A percentile compares a stretch with the other conserved stretches of the same genome.
phyloP scores from a whole-genome alignment of 2,113 vertebrate species.

The Prietella phreatophila region DNA sequence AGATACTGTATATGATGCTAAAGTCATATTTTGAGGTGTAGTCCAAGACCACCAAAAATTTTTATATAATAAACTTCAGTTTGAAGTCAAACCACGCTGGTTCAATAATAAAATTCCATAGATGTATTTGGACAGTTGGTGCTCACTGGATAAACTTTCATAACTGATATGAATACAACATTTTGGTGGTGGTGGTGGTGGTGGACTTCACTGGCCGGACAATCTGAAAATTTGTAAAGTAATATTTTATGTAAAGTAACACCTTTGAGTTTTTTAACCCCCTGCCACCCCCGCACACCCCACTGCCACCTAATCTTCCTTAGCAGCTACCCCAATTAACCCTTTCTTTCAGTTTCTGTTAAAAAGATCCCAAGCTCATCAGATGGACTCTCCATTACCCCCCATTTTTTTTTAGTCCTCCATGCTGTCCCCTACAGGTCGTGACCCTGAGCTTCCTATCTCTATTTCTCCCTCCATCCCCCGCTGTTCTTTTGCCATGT shows the following conservation, averaged over 20 bases:
- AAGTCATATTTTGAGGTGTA: neutral
- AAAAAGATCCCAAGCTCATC: conserved; percentile 49
- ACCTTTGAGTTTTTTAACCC: neutral
- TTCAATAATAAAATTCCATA: neutral
- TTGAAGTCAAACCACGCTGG: neutral
- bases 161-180: neutral
- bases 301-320: conserved; percentile 30
- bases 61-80: neutral
- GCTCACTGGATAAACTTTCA: neutral
- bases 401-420: conserved; percentile 21
- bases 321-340: conserved; percentile 45
- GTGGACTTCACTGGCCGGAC: neutral
- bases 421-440: conserved; percentile 21
- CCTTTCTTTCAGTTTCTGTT: conserved; percentile 34
- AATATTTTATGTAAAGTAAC: neutral
- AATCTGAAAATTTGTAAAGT: neutral
- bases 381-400: conserved; percentile 11
- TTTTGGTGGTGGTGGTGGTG: neutral
- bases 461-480: conserved; percentile 7
- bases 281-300: neutral
- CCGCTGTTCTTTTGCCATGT: conserved; percentile 41
- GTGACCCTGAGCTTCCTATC: conserved; percentile 22
- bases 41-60: neutral
- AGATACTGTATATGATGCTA: neutral
- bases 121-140: neutral